Base-by-base conservation (phyloP, 2,113 vertebrate genomes). In the Leptobrachium leishanense region DNA sequence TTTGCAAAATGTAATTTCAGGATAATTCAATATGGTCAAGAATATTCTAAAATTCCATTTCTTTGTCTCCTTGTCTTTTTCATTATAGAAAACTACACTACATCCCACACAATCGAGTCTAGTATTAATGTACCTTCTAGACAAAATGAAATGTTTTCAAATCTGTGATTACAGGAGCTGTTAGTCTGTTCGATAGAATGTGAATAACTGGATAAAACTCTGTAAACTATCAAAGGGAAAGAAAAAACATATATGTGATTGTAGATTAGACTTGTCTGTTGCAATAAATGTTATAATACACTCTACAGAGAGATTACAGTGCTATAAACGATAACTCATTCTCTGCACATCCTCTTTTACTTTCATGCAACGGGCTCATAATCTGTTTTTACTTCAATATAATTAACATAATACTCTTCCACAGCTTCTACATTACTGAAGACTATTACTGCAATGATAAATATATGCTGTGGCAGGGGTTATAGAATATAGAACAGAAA, bases 301-400 rank as follows among this genome's bases (percentile, higher is more conserved):
- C 70, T 44, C 43, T 79, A 43, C 31, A 12, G 40, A 50, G 11
- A 79, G 69, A 79, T 66, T 66, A 72, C 44, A 53, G 13, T 7
- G 44, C 66, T 57, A 66, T 73, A 79, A 55, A 73, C 43, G 46
- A 72, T 54, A 39, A 46, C 44, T 66, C 40, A 43, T 20, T 73
- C 44, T 43, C 5, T 53, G 54, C 20, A 43, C n/a, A 57, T 73
- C 55, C 42, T 39, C 69, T 20, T 79, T 31, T 50, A 3, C 5
- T 71, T 64, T 63, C 59, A 42, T 43, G 53, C 13, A 46, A 39
- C 31, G 43, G 68, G 1, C 54, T 79, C 43, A 53, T 79, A 79
- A 79, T 79, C 70, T 66, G 59, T 67, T 79, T 79, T 79, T 59
- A 43, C 69, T 41, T 43, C 31, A 54, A 72, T 55, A 72, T 72